A percentile compares a stretch with the other conserved stretches of the same genome.
phyloP scores from a whole-genome alignment of 2,888 invertebrate genomes.

The Scaeva pyrastri region DNA sequence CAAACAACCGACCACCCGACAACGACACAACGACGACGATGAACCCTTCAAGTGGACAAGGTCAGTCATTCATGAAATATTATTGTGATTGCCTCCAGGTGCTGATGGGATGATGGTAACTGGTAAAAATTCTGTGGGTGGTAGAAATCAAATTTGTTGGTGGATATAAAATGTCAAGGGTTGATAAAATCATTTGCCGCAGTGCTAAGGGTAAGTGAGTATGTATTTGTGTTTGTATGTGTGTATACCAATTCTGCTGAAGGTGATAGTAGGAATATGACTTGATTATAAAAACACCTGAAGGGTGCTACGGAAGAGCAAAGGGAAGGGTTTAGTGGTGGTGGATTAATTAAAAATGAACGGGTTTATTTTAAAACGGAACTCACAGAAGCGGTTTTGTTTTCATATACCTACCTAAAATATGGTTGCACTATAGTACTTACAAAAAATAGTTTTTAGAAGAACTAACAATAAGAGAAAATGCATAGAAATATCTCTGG shows the following conservation, averaged over 20 bases:
- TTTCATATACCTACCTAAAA: no score
- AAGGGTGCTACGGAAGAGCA: background rate
- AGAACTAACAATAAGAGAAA: no score
- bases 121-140: background rate
- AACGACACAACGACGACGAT: no score
- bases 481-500: no score
- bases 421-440: no score
- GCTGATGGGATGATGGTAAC: background rate
- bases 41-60: background rate
- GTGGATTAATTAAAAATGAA: background rate
- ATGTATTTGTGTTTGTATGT: no score
- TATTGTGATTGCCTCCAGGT: background rate
- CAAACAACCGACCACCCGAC: background rate
- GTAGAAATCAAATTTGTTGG: constrained; percentile 25
- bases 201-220: background rate
- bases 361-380: background rate
- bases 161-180: constrained; percentile 28
- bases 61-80: constrained; percentile 32
- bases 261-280: background rate
- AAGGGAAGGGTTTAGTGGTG: background rate
- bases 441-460: no score
- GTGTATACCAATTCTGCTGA: no score
- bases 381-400: background rate
- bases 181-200: constrained; percentile 33
- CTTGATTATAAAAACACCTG: background rate